Evolutionary conservation across 2,113 vertebrate species (phyloP).

Genomic region (Nibea coibor): DNA sequence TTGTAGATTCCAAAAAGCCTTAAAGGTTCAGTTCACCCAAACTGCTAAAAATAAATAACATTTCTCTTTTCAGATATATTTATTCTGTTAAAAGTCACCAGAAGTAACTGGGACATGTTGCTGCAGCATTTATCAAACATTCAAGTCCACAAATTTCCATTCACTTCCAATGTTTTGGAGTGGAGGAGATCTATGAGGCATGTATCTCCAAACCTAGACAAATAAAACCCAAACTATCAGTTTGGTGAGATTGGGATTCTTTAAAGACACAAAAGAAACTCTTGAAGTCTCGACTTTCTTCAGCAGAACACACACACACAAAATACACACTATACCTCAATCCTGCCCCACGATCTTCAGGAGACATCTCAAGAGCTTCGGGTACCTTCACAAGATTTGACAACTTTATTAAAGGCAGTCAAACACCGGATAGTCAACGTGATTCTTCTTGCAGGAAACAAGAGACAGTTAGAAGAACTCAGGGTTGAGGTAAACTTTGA

Average conservation of each 20-base stretch:
- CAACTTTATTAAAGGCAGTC: background rate
- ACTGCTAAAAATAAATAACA: background rate
- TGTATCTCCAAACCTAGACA: background rate
- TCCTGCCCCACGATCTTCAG: conserved; percentile 74
- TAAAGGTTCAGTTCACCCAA: background rate
- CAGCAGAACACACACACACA: background rate
- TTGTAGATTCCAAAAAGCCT: background rate
- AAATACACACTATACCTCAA: conserved; percentile 65
- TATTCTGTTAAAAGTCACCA: background rate
- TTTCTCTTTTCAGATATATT: background rate
- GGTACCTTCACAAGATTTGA: conserved; percentile 32
- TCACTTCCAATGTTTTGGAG: background rate
- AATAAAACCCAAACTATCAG: background rate
- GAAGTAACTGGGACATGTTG: too few species aligned
- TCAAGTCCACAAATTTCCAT: background rate
- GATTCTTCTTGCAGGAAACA: background rate
- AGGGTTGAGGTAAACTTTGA: conserved; percentile 11
- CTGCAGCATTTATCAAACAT: background rate
- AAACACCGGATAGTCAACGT: background rate
- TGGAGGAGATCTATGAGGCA: background rate
- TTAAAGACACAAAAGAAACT: background rate
- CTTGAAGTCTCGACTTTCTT: background rate
- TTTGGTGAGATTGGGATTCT: background rate
- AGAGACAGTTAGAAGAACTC: background rate
- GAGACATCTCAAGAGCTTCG: conserved; percentile 74